Conservation (phyloP, 1,140 invertebrate species). For the Drosophila mayri region DNA sequence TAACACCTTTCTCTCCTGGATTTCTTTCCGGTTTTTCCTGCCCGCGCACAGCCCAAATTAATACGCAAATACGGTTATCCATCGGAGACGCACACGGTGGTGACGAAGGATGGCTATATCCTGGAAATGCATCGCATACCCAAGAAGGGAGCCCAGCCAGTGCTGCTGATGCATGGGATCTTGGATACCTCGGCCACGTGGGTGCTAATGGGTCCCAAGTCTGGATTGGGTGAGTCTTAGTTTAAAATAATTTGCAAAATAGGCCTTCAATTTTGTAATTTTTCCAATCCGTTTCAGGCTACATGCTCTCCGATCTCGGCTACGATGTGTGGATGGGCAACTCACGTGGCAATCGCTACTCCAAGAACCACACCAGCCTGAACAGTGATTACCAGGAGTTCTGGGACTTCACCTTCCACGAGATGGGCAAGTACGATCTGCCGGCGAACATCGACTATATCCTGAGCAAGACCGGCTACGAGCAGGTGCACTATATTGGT, state of each 20-base stretch:
- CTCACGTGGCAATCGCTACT: conserved; percentile 89
- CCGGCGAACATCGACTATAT: conserved; percentile 91
- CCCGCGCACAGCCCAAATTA: conserved; percentile 76
- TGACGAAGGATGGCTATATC: conserved; percentile 87
- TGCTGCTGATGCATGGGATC: conserved; percentile 90
- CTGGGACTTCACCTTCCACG: conserved; percentile 93
- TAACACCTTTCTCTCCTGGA: conserved; percentile 34
- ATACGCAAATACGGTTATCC: conserved; percentile 87
- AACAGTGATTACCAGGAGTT: conserved; percentile 88
- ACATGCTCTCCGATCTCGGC: conserved; percentile 85
- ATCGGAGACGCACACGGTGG: conserved; percentile 86
- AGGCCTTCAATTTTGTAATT: neutral
- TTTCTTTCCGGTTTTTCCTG: conserved; percentile 18
- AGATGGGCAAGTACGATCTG: conserved; percentile 92
- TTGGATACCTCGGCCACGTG: conserved; percentile 89
- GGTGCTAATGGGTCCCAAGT: conserved; percentile 89
- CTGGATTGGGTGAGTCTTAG: conserved; percentile 85
- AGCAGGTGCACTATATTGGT: conserved; percentile 89
- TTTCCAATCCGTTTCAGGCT: conserved; percentile 76
- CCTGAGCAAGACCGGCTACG: conserved; percentile 87
- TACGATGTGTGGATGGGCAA: conserved; percentile 93
- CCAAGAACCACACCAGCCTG: conserved; percentile 86
- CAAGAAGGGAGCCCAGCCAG: conserved; percentile 80
- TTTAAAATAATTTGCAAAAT: neutral
- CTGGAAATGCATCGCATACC: conserved; percentile 86